phyloP scores from a whole-genome alignment of 2,113 vertebrate genomes.

The Boulengerochromis microlepis region DNA sequence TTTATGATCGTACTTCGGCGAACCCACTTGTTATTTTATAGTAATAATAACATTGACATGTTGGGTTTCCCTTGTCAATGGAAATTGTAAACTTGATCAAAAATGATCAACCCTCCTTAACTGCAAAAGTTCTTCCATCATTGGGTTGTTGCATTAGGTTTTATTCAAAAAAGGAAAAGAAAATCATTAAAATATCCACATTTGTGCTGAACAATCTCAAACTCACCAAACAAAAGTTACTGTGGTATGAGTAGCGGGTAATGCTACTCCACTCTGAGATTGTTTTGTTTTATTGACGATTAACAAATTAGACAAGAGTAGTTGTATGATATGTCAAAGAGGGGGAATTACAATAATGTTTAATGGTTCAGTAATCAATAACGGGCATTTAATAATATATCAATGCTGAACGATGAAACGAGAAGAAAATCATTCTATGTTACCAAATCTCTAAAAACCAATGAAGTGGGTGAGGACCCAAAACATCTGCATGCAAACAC shows the following conservation, averaged over 20 bases:
- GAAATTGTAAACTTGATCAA: conserved; percentile 6
- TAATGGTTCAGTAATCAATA: conserved; percentile 18
- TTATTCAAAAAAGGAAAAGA: neutral
- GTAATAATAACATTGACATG: neutral
- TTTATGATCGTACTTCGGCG: neutral
- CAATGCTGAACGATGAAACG: neutral
- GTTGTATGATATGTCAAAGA: neutral
- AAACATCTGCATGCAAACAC: conserved; percentile 68
- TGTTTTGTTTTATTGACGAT: neutral
- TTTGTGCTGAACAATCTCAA: neutral
- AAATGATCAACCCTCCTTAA: neutral
- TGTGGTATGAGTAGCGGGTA: neutral
- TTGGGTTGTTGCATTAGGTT: neutral
- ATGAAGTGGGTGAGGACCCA: conserved; percentile 38
- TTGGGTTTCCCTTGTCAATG: neutral
- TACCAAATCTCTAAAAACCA: conserved; percentile 44
- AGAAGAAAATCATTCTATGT: conserved; percentile 13
- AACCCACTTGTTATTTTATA: neutral
- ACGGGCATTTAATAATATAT: conserved; percentile 7
- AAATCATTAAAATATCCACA: neutral
- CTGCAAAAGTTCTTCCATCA: neutral
- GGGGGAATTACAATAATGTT: neutral
- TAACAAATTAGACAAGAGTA: neutral
- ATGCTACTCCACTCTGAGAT: neutral
- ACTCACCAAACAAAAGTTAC: neutral